Percentiles rank a stretch among this genome's conserved stretches.
Evolutionary conservation across 2,888 invertebrate genomes (phyloP).

Genomic region (Pyrgus malvae): DNA sequence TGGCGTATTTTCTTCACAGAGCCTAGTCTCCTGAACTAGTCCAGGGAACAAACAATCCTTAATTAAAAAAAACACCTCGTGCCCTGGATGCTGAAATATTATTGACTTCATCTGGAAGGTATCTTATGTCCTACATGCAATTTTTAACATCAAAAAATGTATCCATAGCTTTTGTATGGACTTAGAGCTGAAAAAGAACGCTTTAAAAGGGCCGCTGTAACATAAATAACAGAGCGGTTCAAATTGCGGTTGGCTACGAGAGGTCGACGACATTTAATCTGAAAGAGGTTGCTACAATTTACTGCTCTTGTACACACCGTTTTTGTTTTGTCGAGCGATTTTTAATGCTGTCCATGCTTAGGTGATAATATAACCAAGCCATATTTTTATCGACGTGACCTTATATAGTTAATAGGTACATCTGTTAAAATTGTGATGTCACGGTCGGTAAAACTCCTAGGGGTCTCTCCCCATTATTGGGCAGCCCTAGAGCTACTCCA

Average conservation of each 20-base stretch:
- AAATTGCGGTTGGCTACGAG: constrained; percentile 16
- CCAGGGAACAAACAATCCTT: too few species aligned
- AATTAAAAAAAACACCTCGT: too few species aligned
- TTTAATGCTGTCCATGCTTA: constrained; percentile 2
- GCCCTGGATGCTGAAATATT: too few species aligned
- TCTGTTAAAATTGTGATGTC: too few species aligned
- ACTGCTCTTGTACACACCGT: constrained; percentile 6
- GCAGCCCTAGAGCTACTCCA: too few species aligned
- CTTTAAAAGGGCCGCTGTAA: constrained; percentile 16
- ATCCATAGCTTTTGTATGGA: background rate
- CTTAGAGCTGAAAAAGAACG: constrained; percentile 10
- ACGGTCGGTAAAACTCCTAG: too few species aligned
- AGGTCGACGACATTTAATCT: constrained; percentile 21
- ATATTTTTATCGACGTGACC: background rate
- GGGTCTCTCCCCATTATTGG: too few species aligned
- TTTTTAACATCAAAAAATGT: background rate
- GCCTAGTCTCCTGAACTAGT: too few species aligned
- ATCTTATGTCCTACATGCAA: background rate
- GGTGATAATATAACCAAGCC: too few species aligned
- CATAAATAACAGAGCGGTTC: constrained; percentile 19
- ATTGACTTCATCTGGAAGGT: too few species aligned
- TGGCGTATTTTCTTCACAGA: too few species aligned
- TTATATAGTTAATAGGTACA: background rate
- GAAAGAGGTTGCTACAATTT: constrained; percentile 24
- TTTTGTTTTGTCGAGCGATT: constrained; percentile 11